Evolutionary conservation across 1,140 invertebrate genomes (phyloP).

Genomic region (Saccostrea cuccullata): DNA sequence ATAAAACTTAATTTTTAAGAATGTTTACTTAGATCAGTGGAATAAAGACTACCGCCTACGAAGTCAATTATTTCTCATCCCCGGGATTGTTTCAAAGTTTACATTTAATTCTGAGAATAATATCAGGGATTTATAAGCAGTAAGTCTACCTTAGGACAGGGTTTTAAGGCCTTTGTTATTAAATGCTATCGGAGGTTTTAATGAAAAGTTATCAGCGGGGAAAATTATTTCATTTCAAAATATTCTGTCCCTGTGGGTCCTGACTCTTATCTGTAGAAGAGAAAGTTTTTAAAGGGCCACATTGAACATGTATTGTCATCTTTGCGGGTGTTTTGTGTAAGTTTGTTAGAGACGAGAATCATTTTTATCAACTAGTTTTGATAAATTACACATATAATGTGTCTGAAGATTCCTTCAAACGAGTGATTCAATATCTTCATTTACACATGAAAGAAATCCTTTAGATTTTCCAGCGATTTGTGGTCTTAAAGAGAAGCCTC

Average conservation of each 20-base stretch:
- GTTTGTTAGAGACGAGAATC: not conserved
- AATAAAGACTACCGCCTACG: not conserved
- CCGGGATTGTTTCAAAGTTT: not conserved
- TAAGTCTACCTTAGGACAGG: not conserved
- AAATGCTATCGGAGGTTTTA: not conserved
- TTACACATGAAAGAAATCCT: too few species aligned
- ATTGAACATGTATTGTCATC: not conserved
- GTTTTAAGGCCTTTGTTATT: not conserved
- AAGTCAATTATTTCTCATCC: constrained; percentile 14
- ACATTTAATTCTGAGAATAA: not conserved
- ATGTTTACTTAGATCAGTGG: not conserved
- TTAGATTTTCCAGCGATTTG: too few species aligned
- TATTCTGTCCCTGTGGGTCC: not conserved
- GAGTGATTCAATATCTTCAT: not conserved
- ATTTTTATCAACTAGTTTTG: not conserved
- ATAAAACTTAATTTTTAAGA: too few species aligned
- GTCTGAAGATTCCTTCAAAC: not conserved
- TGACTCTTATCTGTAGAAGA: not conserved
- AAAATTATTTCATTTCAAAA: not conserved
- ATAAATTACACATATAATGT: not conserved
- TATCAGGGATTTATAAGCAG: not conserved
- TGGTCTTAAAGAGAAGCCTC: too few species aligned
- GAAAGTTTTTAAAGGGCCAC: not conserved
- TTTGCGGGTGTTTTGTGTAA: not conserved
- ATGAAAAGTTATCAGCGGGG: constrained; percentile 4